Conservation (phyloP, 1,140 invertebrate genomes). For the Zaprionus camerounensis region DNA sequence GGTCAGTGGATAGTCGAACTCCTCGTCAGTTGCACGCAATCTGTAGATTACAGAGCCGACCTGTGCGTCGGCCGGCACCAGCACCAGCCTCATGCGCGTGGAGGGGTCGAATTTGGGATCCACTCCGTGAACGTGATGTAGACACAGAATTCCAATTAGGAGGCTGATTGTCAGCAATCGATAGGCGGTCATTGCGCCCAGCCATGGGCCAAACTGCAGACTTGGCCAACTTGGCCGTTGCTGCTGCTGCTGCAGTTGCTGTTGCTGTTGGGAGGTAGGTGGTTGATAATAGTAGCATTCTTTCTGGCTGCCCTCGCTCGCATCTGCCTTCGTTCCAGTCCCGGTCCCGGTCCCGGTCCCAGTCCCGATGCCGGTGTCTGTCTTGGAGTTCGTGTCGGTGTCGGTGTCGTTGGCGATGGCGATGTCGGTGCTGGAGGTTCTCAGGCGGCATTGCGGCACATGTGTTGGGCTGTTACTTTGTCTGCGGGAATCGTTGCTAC, state of each 20-base stretch:
- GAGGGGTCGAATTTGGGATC: conserved; percentile 92
- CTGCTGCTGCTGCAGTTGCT: conserved; percentile 1
- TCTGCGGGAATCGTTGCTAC: conserved; percentile 57
- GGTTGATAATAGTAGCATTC: conserved; percentile 73
- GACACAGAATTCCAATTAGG: conserved; percentile 79
- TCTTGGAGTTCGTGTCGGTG: conserved; percentile 18
- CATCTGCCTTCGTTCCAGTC: conserved; percentile 25
- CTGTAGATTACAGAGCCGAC: conserved; percentile 93
- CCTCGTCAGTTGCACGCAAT: conserved; percentile 93
- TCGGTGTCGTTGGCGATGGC: conserved; percentile 12
- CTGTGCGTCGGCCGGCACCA: conserved; percentile 92
- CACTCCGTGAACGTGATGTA: conserved; percentile 84
- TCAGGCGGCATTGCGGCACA: conserved; percentile 65
- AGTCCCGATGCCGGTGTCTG: background rate
- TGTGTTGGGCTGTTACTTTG: conserved; percentile 60
- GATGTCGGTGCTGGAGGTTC: conserved; percentile 46
- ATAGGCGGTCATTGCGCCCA: conserved; percentile 78
- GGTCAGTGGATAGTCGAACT: conserved; percentile 93
- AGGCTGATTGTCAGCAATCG: conserved; percentile 82
- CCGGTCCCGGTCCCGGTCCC: background rate
- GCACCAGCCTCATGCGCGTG: conserved; percentile 91
- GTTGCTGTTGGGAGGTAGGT: conserved; percentile 58
- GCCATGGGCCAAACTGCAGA: conserved; percentile 62
- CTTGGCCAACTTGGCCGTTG: conserved; percentile 42
- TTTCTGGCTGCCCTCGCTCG: conserved; percentile 56